These are phyloP conservation scores for Geococcyx californianus DNA, from an alignment of 2,113 vertebrate genomes.

Conservation along the genomic window DNA sequence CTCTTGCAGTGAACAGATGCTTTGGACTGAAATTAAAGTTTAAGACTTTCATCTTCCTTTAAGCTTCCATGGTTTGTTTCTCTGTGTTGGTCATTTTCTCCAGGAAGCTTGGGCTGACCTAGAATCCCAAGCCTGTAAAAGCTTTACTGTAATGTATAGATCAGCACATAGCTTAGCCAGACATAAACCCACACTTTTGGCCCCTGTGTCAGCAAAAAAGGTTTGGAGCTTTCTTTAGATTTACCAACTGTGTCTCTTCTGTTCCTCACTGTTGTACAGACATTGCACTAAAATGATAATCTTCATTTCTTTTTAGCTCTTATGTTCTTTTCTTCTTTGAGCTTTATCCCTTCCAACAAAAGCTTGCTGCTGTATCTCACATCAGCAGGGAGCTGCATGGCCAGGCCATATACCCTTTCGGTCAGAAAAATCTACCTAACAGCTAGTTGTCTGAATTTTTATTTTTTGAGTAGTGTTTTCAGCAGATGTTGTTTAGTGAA, in stretches of 20 bases:
- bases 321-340: not conserved
- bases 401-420: not conserved
- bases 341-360: not conserved
- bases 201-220: not conserved
- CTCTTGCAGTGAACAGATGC: conserved; percentile 1
- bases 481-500: not conserved
- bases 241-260: not conserved
- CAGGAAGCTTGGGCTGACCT: not conserved
- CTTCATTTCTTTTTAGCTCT: not conserved
- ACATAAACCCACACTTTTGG: not conserved
- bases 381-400: not conserved
- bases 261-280: not conserved
- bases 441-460: not conserved
- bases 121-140: not conserved
- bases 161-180: not conserved
- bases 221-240: not conserved
- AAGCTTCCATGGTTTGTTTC: conserved; percentile 5
- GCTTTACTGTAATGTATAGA: not conserved
- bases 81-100: not conserved
- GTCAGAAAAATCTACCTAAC: not conserved
- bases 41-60: conserved; percentile 9
- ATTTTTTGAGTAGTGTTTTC: not conserved
- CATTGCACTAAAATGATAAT: not conserved
- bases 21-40: conserved; percentile 8
- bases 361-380: not conserved